Conservation (phyloP, 2,888 invertebrate species). For the Agrochola circellaris region DNA sequence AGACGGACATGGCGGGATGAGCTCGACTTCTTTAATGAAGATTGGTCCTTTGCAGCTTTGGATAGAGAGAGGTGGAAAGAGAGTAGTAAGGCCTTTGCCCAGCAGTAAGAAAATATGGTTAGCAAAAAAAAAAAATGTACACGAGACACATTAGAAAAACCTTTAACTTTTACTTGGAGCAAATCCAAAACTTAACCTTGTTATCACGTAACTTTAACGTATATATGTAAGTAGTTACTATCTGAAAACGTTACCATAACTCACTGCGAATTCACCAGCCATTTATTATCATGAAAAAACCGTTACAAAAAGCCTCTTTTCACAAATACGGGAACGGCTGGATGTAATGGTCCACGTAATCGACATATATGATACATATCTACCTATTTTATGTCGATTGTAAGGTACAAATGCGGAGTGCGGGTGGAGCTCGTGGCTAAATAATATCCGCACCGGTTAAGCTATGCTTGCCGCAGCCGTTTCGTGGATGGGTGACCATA, state of each 20-base stretch:
- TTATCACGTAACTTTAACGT: not conserved
- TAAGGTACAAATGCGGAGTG: not conserved
- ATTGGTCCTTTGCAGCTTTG: too few relatives aligned
- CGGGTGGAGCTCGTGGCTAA: not conserved
- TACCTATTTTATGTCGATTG: not conserved
- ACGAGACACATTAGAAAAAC: too few relatives aligned
- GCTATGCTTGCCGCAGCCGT: not conserved
- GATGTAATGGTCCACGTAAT: constrained; percentile 6
- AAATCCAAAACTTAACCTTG: not conserved
- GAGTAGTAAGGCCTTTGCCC: too few relatives aligned
- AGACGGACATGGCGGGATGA: too few relatives aligned
- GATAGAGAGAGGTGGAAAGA: too few relatives aligned
- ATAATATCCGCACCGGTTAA: not conserved
- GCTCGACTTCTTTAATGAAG: too few relatives aligned
- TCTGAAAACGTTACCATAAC: constrained; percentile 19
- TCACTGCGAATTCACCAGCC: constrained; percentile 25
- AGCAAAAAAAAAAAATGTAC: too few relatives aligned
- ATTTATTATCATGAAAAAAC: constrained; percentile 48
- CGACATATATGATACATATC: constrained; percentile 1
- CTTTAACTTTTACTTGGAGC: not conserved
- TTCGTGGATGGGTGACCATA: too few relatives aligned
- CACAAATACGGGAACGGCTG: constrained; percentile 1
- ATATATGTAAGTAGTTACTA: constrained; percentile 6
- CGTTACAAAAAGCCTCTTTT: constrained; percentile 34
- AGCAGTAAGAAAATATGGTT: too few relatives aligned